Conservation (phyloP, 2,113 vertebrate genomes). For the Sceloporus tristichus region DNA sequence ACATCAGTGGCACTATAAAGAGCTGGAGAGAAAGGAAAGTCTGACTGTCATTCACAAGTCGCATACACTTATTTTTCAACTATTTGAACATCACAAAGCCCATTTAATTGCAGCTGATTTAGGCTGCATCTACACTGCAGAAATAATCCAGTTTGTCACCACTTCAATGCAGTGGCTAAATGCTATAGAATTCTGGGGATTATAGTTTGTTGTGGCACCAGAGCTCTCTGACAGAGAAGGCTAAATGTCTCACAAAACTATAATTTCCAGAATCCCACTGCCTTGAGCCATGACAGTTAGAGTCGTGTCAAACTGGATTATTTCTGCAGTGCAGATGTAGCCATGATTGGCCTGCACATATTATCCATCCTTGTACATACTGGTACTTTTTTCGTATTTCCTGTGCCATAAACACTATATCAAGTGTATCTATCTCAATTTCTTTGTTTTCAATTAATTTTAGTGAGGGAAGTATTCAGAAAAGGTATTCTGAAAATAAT, state of each 20-base stretch:
- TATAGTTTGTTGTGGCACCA: too few relatives aligned
- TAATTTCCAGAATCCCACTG: too few relatives aligned
- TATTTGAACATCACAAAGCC: background rate
- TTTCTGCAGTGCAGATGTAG: too few relatives aligned
- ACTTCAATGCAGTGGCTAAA: too few relatives aligned
- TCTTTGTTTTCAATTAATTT: background rate
- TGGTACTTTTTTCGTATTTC: background rate
- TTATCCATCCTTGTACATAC: background rate
- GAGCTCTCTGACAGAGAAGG: too few relatives aligned
- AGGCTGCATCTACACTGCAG: too few relatives aligned
- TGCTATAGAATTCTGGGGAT: too few relatives aligned
- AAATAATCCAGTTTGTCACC: too few relatives aligned
- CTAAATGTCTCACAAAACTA: too few relatives aligned
- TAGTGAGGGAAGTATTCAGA: background rate
- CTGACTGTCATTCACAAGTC: background rate
- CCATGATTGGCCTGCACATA: background rate
- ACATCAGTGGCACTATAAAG: background rate
- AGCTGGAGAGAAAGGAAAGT: rapidly evolving
- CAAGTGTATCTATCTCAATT: background rate
- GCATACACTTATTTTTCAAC: background rate
- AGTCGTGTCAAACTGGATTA: too few relatives aligned
- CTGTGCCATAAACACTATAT: background rate
- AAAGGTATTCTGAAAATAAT: too few relatives aligned
- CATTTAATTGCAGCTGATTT: background rate
- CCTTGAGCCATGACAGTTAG: too few relatives aligned